Evolutionary conservation across 1,140 invertebrate genomes (phyloP).

Genomic region (Pogonomyrmex californicus): DNA sequence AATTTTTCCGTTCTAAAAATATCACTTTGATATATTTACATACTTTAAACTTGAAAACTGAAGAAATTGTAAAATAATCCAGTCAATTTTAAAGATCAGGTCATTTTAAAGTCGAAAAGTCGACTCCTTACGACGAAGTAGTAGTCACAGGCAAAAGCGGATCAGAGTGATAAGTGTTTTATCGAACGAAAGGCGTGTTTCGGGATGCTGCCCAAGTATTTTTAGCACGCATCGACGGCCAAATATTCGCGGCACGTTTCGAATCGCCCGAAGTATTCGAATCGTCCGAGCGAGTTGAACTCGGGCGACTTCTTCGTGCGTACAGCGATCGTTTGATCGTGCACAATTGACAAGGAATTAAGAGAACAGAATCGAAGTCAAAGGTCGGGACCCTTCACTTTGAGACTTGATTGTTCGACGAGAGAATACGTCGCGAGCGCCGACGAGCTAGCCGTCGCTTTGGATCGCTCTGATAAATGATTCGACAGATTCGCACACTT

Average conservation of each 20-base stretch:
- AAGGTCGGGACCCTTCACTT: constrained; percentile 34
- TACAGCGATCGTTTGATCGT: constrained; percentile 54
- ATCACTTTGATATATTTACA: neutral
- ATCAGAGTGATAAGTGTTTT: constrained; percentile 40
- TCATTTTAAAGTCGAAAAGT: neutral
- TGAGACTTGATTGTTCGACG: constrained; percentile 51
- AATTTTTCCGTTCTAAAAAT: neutral
- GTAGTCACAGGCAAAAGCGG: neutral
- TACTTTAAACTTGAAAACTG: neutral
- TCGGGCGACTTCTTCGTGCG: constrained; percentile 37
- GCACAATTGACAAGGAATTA: constrained; percentile 60
- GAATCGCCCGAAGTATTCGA: constrained; percentile 55
- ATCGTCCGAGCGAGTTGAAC: constrained; percentile 40
- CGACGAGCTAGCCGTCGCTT: constrained; percentile 16
- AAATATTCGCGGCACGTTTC: constrained; percentile 62
- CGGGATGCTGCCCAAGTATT: constrained; percentile 25
- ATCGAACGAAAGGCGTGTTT: constrained; percentile 38
- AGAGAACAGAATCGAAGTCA: constrained; percentile 50
- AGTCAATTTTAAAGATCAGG: neutral
- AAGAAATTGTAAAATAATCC: neutral
- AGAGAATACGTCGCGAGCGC: constrained; percentile 38
- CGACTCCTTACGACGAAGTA: neutral
- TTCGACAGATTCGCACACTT: constrained; percentile 25
- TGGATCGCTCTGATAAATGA: constrained; percentile 31
- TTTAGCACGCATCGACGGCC: constrained; percentile 27